Percentiles rank a stretch among this genome's conserved stretches.
These are phyloP conservation scores for Orthosia incerta DNA, from an alignment of 2,888 invertebrate genomes.

Conservation along the genomic window DNA sequence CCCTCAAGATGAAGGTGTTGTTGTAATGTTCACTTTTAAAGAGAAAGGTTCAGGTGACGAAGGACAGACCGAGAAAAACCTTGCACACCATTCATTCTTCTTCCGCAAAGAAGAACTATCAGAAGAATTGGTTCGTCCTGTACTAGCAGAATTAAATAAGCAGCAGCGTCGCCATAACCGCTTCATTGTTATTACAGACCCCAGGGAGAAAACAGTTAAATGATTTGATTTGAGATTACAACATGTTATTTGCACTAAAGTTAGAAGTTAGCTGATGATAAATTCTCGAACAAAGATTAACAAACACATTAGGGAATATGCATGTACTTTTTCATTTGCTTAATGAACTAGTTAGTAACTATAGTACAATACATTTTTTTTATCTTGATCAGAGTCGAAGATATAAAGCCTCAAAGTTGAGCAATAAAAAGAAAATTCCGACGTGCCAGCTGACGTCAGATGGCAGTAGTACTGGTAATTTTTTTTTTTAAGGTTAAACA, in stretches of 20 bases:
- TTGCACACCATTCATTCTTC: neutral
- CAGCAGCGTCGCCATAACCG: neutral
- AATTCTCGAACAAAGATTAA: constrained; percentile 8
- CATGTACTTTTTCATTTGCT: too few relatives aligned
- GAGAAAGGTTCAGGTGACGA: neutral
- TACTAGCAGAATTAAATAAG: constrained; percentile 10
- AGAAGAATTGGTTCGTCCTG: constrained; percentile 1
- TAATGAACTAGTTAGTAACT: too few relatives aligned
- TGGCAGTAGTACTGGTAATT: too few relatives aligned
- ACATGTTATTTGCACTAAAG: neutral
- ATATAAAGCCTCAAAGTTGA: too few relatives aligned
- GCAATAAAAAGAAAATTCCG: too few relatives aligned
- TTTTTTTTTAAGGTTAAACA: too few relatives aligned
- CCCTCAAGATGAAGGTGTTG: constrained; percentile 69
- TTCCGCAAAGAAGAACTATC: constrained; percentile 15
- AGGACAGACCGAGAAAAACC: neutral
- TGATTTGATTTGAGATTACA: neutral
- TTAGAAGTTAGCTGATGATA: constrained; percentile 4
- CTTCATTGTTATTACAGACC: neutral
- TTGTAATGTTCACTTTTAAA: constrained; percentile 67
- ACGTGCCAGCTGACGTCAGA: too few relatives aligned
- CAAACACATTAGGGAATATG: neutral
- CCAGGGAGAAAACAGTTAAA: neutral
- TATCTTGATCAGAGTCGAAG: too few relatives aligned
- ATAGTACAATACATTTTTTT: too few relatives aligned